Evolutionary conservation across 1,140 invertebrate species (phyloP).

Genomic region (Drosophila nebulosa): DNA sequence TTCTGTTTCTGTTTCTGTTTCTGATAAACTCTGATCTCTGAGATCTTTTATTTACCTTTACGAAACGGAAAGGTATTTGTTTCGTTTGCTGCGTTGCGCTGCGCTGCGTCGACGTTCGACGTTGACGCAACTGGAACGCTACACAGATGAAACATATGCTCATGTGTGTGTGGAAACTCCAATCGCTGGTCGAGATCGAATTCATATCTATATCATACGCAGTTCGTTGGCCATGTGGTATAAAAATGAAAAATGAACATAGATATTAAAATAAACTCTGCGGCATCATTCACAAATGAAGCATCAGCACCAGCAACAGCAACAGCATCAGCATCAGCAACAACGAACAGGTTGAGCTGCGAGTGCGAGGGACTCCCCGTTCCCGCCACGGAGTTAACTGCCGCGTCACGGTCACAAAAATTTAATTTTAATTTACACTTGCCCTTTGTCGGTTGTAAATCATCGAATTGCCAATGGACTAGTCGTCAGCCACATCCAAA

Average conservation of each 20-base stretch:
- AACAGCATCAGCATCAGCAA: neutral
- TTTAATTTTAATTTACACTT: neutral
- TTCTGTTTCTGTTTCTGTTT: neutral
- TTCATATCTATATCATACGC: neutral
- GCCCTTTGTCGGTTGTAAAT: neutral
- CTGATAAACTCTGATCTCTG: slow-evolving; percentile 32
- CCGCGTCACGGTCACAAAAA: neutral
- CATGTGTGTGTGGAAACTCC: neutral
- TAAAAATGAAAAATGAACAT: slow-evolving; percentile 58
- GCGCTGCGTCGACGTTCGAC: neutral
- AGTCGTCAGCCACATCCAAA: neutral
- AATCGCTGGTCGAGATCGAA: neutral
- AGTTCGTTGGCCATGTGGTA: slow-evolving; percentile 45
- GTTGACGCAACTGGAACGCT: neutral
- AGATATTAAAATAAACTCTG: slow-evolving; percentile 29
- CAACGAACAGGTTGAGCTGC: neutral
- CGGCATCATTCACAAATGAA: slow-evolving; percentile 12
- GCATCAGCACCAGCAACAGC: neutral
- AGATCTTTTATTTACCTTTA: slow-evolving; percentile 26
- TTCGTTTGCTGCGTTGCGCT: neutral
- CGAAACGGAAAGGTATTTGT: slow-evolving; percentile 14
- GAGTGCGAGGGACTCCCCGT: neutral
- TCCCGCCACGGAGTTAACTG: neutral
- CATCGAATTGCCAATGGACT: neutral
- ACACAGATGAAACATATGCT: neutral